These are phyloP conservation scores for Bolinopsis microptera DNA, from an alignment of 37 sponge, comb jelly and placozoan genomes.

Conservation along the genomic window DNA sequence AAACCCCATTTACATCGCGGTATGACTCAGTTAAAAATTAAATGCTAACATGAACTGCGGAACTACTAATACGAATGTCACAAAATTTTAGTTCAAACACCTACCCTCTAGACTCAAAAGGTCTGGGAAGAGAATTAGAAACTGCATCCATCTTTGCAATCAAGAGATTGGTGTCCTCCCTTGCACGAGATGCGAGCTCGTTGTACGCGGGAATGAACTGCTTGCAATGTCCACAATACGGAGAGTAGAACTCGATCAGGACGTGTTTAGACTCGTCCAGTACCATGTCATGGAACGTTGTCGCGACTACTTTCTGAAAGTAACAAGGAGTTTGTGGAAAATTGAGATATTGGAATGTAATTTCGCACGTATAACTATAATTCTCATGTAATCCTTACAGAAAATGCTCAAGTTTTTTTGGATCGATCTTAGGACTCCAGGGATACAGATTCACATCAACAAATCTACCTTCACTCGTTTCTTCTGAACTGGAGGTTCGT, in stretches of 20 bases:
- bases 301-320: background rate
- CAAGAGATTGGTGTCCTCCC: background rate
- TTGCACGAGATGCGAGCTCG: constrained; percentile 7
- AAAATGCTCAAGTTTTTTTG: too few relatives aligned
- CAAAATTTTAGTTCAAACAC: too few relatives aligned
- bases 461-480: background rate
- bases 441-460: too few relatives aligned
- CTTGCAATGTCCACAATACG: constrained; percentile 28
- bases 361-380: too few relatives aligned
- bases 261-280: background rate
- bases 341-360: too few relatives aligned
- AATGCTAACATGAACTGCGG: too few relatives aligned
- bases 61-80: too few relatives aligned
- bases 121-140: background rate
- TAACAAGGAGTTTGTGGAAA: too few relatives aligned
- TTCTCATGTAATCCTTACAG: too few relatives aligned
- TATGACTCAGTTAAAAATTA: too few relatives aligned
- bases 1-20: too few relatives aligned
- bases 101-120: background rate
- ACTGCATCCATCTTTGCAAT: constrained; percentile 40
- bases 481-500: background rate
- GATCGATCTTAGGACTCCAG: too few relatives aligned
- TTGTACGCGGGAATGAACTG: background rate
- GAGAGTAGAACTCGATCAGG: constrained; percentile 50
- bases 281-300: background rate